phyloP scores from a whole-genome alignment of 2,113 vertebrate species.

The Manacus vitellinus region DNA sequence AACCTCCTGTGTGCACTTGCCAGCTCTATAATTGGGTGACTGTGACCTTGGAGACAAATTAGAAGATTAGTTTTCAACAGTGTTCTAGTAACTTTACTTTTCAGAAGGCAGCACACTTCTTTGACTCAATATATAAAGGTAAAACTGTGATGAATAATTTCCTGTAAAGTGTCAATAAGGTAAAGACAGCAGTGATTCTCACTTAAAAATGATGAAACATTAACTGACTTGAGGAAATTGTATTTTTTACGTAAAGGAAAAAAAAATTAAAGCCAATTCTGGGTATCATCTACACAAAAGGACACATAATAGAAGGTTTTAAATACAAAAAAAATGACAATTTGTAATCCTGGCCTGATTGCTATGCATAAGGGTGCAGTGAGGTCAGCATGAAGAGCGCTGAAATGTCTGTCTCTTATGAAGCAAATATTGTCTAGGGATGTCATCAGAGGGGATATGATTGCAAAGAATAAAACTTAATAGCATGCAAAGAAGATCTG shows the following conservation, averaged over 20 bases:
- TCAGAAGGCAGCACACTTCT: not conserved
- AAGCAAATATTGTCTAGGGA: not conserved
- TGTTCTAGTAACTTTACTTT: not conserved
- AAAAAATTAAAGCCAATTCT: not conserved
- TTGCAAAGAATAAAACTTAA: not conserved
- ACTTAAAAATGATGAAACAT: not conserved
- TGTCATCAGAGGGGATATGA: not conserved
- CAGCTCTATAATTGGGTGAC: not conserved
- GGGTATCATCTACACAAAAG: fast-evolving
- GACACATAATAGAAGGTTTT: not conserved
- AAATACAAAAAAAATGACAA: not conserved
- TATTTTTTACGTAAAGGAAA: not conserved
- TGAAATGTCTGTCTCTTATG: not conserved
- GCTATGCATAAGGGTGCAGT: not conserved
- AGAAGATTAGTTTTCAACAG: not conserved
- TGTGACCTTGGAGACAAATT: not conserved
- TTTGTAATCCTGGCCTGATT: not conserved
- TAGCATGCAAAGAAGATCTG: not conserved
- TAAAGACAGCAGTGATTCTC: not conserved
- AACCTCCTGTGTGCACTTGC: not conserved
- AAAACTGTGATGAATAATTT: not conserved
- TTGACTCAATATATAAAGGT: not conserved
- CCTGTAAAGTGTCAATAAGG: not conserved
- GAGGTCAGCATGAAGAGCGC: not conserved
- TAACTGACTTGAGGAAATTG: not conserved